Percentiles rank a stretch among this genome's conserved stretches.
phyloP scores from a whole-genome alignment of 2,113 vertebrate genomes.

The Pogona vitticeps region DNA sequence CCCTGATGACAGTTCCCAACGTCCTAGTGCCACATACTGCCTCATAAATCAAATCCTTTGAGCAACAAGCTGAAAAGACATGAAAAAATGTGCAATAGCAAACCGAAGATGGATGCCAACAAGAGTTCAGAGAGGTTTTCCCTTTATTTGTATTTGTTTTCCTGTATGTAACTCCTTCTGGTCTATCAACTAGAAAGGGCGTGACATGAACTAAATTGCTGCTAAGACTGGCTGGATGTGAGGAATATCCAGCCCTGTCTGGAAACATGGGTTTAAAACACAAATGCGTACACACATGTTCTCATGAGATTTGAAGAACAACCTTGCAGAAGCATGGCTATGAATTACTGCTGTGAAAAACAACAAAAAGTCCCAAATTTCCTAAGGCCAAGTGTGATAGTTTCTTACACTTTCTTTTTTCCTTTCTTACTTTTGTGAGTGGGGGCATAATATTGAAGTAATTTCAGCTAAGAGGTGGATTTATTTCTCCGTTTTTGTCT shows the following conservation, averaged over 20 bases:
- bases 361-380: not conserved
- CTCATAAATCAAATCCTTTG: not conserved
- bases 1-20: too few species aligned
- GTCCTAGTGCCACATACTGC: not conserved
- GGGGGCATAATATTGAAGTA: not conserved
- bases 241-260: not conserved
- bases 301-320: not conserved
- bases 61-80: not conserved
- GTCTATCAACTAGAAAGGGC: accelerated
- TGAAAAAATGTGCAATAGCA: not conserved
- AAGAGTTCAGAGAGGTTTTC: slow-evolving; percentile 27
- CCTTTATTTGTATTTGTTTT: not conserved
- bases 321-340: not conserved
- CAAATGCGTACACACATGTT: slow-evolving; percentile 1
- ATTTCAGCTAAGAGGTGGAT: not conserved
- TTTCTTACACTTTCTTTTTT: too few species aligned
- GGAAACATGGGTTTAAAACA: not conserved
- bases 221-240: not conserved
- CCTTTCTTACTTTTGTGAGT: too few species aligned
- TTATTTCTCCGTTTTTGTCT: not conserved
- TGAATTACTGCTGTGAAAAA: slow-evolving; percentile 24
- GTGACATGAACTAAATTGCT: not conserved
- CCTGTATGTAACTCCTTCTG: accelerated
- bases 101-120: not conserved
- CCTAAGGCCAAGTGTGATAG: too few species aligned